Evolutionary conservation across 2,113 vertebrate species (phyloP).

Genomic region (Cranoglanis bouderius): DNA sequence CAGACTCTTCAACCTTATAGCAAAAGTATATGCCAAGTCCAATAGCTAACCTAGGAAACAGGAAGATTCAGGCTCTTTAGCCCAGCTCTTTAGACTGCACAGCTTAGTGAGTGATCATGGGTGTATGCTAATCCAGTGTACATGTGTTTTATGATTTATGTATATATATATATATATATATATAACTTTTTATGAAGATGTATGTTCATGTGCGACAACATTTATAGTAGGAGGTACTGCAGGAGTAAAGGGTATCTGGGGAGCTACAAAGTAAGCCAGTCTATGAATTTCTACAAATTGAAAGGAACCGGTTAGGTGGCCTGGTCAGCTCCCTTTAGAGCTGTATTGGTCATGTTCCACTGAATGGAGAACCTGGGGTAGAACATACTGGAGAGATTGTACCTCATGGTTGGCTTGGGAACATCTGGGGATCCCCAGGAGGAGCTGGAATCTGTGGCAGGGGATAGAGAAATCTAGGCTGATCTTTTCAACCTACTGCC

Average conservation of each 20-base stretch:
- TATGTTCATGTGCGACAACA: neutral
- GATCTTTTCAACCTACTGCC: neutral
- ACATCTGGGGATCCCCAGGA: too few relatives aligned
- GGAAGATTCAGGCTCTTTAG: neutral
- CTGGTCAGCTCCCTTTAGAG: neutral
- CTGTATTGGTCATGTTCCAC: neutral
- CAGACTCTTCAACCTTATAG: too few relatives aligned
- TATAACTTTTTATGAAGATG: neutral
- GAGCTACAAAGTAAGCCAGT: neutral
- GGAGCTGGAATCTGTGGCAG: too few relatives aligned
- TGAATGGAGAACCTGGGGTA: neutral
- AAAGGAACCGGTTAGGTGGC: neutral
- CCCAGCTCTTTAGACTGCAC: neutral
- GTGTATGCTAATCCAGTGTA: neutral
- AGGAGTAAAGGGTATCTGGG: neutral
- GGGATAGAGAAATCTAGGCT: neutral
- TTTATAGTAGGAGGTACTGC: neutral
- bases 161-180: too few relatives aligned
- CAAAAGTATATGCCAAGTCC: too few relatives aligned
- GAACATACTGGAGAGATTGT: neutral
- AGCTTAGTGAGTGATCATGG: neutral
- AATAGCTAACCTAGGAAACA: neutral
- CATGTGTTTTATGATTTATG: neutral
- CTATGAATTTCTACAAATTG: neutral
- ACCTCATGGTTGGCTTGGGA: neutral